phyloP scores from a whole-genome alignment of 2,113 vertebrate genomes.

The Enhydra lutris region DNA sequence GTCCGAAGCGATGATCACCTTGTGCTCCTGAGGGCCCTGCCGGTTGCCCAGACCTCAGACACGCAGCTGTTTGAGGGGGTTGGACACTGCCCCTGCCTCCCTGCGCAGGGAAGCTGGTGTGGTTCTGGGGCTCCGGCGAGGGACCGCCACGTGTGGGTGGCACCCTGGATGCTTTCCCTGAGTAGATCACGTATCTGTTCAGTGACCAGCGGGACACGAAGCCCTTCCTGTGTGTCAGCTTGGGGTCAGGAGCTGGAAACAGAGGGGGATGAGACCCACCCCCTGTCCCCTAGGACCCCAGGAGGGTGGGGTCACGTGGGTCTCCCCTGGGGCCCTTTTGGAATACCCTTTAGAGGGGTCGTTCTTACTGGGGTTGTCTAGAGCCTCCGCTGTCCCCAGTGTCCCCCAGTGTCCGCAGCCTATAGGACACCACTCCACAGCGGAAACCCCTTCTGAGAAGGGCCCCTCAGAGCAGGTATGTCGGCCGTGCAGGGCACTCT shows the following conservation, averaged over 20 bases:
- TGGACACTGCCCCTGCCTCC: fast-evolving
- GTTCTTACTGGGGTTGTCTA: fast-evolving
- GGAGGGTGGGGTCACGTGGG: no score
- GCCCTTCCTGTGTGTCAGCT: not conserved
- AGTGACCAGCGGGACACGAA: fast-evolving
- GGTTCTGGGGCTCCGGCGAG: not conserved
- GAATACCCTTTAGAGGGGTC: not conserved
- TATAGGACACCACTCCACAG: fast-evolving
- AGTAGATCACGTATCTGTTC: fast-evolving
- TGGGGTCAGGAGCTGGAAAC: fast-evolving
- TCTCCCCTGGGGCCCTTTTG: not conserved
- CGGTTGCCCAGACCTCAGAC: not conserved
- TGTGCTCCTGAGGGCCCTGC: not conserved
- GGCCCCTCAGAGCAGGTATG: fast-evolving
- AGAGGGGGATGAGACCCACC: fast-evolving
- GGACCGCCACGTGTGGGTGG: fast-evolving
- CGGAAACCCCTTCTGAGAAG: not conserved
- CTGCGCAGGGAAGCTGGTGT: fast-evolving
- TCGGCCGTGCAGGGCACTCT: fast-evolving
- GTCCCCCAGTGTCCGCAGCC: not conserved
- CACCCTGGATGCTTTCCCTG: fast-evolving
- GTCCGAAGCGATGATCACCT: fast-evolving
- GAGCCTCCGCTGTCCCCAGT: not conserved
- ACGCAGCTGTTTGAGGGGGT: fast-evolving
- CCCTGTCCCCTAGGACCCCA: not conserved